Evolutionary conservation across 2,888 invertebrate species (phyloP), one percentile per base, ranked within the genome.

Genomic region (Neocrepidodera transversa): DNA sequence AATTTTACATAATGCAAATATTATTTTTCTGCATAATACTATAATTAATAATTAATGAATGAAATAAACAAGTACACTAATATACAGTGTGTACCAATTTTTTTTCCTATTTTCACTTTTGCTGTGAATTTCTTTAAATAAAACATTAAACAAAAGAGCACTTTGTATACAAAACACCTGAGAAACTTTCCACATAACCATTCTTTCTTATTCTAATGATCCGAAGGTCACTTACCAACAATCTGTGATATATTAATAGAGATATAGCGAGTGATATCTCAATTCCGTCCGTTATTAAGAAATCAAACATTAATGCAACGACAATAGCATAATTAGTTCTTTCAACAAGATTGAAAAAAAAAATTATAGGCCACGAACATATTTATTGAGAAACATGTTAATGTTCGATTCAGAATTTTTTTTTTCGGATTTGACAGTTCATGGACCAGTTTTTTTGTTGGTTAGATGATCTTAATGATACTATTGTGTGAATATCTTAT

Each of bases 271-370:
- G 32, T 32, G 32, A 45, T 45, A 45, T 45, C 45, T 45, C 26
- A 45, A 45, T 45, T 45, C 45, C 45, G 26, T 45, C 45, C 45
- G 45, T 28, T 45, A 20, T 45, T 14, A 14, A 28, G 45, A 23
- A 45, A 45, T 45, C 23, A 14, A 45, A 28, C 26, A 16, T 7
- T 45, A n/a, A 45, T 26, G 26, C 17, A 28, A 45, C 26, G 45
- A 45, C 26, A 45, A 45, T 45, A 26, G 26, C 26, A 28, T 28
- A 45, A 43, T 43, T 43, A 43, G 20, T 32, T 32, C 13, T 32
- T 32, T 32, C 2, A 13, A 6, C 11, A 32, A 32, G 11, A 32
- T 2, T 32, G 2, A 11, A 6, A 32, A 32, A 11, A 32, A 32
- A 32, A 32, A 11, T 32, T 13, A 8, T 32, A 32, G 32, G 32